Percentiles rank a stretch among this genome's conserved stretches.
These are phyloP conservation scores for Hydrozoanthus gracilis DNA, from an alignment of 92 coral and sea anemone genomes.

Conservation along the genomic window DNA sequence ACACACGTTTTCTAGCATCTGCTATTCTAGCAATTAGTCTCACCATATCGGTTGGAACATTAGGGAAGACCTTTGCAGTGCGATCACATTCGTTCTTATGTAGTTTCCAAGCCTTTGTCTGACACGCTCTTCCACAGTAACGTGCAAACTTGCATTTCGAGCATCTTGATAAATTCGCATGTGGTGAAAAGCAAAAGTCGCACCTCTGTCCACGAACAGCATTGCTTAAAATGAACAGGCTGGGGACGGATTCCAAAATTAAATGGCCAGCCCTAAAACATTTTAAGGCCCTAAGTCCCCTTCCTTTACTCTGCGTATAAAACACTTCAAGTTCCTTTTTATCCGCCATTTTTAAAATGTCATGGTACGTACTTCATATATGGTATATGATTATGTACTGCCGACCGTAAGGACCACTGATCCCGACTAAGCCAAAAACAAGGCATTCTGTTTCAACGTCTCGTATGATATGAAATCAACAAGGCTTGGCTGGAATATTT, in stretches of 20 bases:
- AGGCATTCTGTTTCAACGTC: not conserved
- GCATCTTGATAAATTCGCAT: conserved; percentile 74
- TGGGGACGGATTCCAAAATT: conserved; percentile 64
- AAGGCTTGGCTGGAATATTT: not conserved
- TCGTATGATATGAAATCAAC: not conserved
- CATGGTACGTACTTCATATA: not conserved
- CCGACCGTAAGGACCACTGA: too few relatives aligned
- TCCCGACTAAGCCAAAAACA: not conserved
- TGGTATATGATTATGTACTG: too few relatives aligned
- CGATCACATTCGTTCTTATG: conserved; percentile 91
- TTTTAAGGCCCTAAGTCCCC: conserved; percentile 76
- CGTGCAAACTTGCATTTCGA: conserved; percentile 86
- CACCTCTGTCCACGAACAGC: conserved; percentile 78
- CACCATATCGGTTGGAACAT: conserved; percentile 84
- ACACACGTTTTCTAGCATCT: conserved; percentile 38
- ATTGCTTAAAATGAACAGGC: conserved; percentile 74
- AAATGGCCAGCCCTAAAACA: conserved; percentile 61
- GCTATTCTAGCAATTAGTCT: conserved; percentile 74
- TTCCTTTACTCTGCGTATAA: conserved; percentile 70
- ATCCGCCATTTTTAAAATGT: conserved; percentile 53
- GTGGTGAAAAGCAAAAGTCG: conserved; percentile 73
- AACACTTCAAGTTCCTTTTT: conserved; percentile 46
- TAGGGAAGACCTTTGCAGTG: conserved; percentile 61
- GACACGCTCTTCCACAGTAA: conserved; percentile 85
- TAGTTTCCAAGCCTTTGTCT: conserved; percentile 84